These are phyloP conservation scores for Antrozous pallidus DNA, from an alignment of 2,797 vertebrate species.

Conservation along the genomic window DNA sequence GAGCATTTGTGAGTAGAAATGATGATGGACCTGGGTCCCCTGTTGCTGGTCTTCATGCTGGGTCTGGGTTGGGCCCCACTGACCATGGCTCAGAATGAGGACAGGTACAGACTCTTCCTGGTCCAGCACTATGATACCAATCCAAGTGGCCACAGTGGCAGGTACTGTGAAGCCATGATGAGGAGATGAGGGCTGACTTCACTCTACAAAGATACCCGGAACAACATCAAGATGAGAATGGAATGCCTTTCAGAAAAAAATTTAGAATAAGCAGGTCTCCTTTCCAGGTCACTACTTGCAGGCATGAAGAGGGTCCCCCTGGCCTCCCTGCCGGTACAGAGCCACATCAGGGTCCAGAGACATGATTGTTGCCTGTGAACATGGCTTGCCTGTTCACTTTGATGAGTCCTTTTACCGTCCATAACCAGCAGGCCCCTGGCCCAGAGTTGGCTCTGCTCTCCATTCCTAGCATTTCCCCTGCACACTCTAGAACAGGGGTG, in stretches of 20 bases:
- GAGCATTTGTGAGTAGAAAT: constrained; percentile 51
- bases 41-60: constrained; percentile 55
- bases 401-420: background rate
- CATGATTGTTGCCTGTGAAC: constrained; percentile 30
- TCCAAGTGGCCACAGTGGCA: rapidly evolving
- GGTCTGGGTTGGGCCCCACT: background rate
- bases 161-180: no score
- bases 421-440: background rate
- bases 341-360: rapidly evolving
- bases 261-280: constrained; percentile 8
- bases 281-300: constrained; percentile 50
- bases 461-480: background rate
- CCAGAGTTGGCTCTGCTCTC: background rate
- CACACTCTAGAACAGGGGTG: background rate
- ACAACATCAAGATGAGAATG: background rate
- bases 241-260: rapidly evolving
- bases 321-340: background rate
- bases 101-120: constrained; percentile 36
- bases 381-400: constrained; percentile 35
- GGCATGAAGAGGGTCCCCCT: background rate
- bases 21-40: background rate
- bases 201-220: background rate
- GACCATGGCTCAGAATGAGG: background rate
- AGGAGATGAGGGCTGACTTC: background rate
- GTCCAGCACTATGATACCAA: background rate